Evolutionary conservation across 2,888 invertebrate genomes (phyloP).

Genomic region (Drosophila nr. fundita): DNA sequence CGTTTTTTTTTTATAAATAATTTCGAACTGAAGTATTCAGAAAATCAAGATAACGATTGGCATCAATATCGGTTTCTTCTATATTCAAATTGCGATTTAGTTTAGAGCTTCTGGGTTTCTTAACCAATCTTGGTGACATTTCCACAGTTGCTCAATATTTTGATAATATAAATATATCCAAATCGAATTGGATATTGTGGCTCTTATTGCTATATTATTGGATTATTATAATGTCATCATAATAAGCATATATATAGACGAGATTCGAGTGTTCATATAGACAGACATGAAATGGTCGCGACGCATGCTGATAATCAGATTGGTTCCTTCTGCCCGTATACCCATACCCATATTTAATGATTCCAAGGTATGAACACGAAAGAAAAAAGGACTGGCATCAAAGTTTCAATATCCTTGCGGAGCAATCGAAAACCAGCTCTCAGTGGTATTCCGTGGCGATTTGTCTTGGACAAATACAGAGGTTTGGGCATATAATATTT

Average conservation of each 20-base stretch:
- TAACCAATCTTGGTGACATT: background rate
- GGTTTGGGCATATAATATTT: background rate
- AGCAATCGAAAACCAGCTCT: slow-evolving; percentile 43
- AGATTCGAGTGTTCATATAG: no score
- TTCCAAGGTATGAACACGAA: background rate
- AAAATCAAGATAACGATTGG: background rate
- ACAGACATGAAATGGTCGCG: background rate
- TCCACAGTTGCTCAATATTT: background rate
- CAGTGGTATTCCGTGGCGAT: slow-evolving; percentile 30
- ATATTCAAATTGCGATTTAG: background rate
- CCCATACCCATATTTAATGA: background rate
- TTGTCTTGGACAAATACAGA: slow-evolving; percentile 32
- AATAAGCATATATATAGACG: background rate
- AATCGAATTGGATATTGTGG: background rate
- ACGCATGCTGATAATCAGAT: background rate
- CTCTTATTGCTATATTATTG: background rate
- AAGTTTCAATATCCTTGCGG: slow-evolving; percentile 50
- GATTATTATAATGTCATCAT: no score
- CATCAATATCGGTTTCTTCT: background rate
- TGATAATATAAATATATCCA: background rate
- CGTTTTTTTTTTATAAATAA: background rate
- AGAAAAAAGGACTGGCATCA: slow-evolving; percentile 17
- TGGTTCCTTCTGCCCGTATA: background rate
- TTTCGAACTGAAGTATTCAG: background rate
- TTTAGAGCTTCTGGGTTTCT: background rate